Conservation (phyloP, 2,888 invertebrate genomes). For the Silvanus unidentatus region DNA sequence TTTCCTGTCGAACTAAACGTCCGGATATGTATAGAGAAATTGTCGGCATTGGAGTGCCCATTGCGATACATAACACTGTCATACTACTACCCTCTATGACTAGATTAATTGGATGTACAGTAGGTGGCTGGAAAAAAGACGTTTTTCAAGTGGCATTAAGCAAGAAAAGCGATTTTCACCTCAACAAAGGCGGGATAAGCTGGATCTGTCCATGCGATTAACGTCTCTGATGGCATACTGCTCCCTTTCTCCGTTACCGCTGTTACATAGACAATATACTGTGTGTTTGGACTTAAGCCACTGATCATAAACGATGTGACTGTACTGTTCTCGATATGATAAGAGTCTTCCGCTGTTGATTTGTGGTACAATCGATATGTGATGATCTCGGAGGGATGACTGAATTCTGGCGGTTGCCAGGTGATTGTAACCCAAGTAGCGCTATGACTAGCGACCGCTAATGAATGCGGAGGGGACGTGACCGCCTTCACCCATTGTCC, state of each 20-base stretch:
- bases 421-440: conserved; percentile 76
- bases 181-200: conserved; percentile 82
- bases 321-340: conserved; percentile 58
- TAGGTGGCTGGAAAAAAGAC: conserved; percentile 59
- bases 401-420: conserved; percentile 82
- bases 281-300: conserved; percentile 70
- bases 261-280: conserved; percentile 73
- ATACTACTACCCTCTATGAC: conserved; percentile 80
- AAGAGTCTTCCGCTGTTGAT: conserved; percentile 56
- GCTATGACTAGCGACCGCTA: conserved; percentile 71
- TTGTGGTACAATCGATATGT: conserved; percentile 71
- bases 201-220: conserved; percentile 83
- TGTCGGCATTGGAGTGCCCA: conserved; percentile 80
- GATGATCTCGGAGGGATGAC: conserved; percentile 71
- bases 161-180: conserved; percentile 44
- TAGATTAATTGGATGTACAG: conserved; percentile 75
- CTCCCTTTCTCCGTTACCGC: conserved; percentile 64
- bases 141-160: background rate
- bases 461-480: conserved; percentile 74
- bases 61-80: conserved; percentile 78
- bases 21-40: conserved; percentile 77
- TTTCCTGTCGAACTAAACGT: conserved; percentile 72
- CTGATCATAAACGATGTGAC: conserved; percentile 67
- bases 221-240: conserved; percentile 73
- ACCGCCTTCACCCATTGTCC: conserved; percentile 56